Conservation (phyloP, 2,113 vertebrate genomes). For the Xiphophorus maculatus region DNA sequence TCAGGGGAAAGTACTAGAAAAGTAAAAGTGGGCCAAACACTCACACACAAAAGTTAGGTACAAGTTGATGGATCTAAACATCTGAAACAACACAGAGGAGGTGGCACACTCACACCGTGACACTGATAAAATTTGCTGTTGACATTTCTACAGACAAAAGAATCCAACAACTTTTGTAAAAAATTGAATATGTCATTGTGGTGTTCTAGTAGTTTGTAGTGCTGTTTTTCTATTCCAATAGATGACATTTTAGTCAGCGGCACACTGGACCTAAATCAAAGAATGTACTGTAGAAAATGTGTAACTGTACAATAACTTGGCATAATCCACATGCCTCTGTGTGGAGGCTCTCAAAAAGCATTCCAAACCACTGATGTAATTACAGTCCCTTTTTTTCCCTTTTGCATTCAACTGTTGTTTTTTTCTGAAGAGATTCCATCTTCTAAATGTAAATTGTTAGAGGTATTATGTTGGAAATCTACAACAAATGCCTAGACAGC, state of each 20-base stretch:
- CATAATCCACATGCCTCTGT: neutral
- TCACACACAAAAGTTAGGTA: slow-evolving; percentile 26
- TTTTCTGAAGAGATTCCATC: slow-evolving; percentile 1
- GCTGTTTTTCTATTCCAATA: slow-evolving; percentile 3
- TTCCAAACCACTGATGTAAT: neutral
- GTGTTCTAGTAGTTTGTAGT: slow-evolving; percentile 23
- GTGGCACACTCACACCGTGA: slow-evolving; percentile 2
- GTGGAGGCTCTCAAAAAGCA: no score
- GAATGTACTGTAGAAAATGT: neutral
- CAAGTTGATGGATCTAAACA: slow-evolving; percentile 35
- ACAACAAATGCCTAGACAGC: slow-evolving; percentile 1
- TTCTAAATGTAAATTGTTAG: neutral
- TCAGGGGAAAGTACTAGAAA: slow-evolving; percentile 31
- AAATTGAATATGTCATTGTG: slow-evolving; percentile 22
- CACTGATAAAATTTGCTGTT: slow-evolving; percentile 45
- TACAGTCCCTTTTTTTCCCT: neutral
- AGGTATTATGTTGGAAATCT: slow-evolving; percentile 4
- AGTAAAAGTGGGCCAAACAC: slow-evolving; percentile 9
- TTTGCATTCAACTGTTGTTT: neutral
- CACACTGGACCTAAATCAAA: neutral
- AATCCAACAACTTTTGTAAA: slow-evolving; percentile 23
- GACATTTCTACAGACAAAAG: slow-evolving; percentile 60
- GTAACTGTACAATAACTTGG: neutral
- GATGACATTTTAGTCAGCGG: neutral
- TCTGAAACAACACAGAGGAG: slow-evolving; percentile 35